Conservation (phyloP, 1,140 invertebrate genomes). For the Temnothorax longispinosus region DNA sequence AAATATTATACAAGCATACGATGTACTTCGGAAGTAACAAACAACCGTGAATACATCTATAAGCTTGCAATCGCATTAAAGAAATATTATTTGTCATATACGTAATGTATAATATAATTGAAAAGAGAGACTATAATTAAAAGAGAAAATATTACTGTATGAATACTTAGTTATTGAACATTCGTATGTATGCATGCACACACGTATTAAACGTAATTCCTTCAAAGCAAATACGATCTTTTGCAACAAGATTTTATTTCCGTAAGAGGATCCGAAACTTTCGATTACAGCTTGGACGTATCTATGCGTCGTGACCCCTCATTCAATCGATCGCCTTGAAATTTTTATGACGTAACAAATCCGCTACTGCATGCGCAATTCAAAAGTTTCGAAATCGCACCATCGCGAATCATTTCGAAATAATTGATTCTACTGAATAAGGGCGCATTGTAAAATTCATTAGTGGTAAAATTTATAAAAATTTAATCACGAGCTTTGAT, state of each 20-base stretch:
- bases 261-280: conserved; percentile 67
- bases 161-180: conserved; percentile 25
- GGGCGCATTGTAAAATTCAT: neutral
- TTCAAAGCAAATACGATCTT: conserved; percentile 30
- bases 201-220: conserved; percentile 33
- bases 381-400: conserved; percentile 33
- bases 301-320: conserved; percentile 45
- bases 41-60: neutral
- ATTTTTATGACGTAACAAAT: conserved; percentile 59
- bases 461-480: neutral
- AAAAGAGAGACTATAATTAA: neutral
- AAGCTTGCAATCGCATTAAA: neutral
- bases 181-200: neutral
- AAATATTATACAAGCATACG: neutral
- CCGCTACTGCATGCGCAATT: neutral
- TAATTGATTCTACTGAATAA: neutral
- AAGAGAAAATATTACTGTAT: conserved; percentile 6
- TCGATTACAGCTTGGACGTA: conserved; percentile 18
- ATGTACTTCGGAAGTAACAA: neutral
- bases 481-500: neutral
- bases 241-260: conserved; percentile 63
- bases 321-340: conserved; percentile 64
- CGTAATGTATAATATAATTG: neutral
- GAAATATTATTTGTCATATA: neutral
- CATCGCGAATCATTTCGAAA: conserved; percentile 32